phyloP scores from a whole-genome alignment of 2,888 invertebrate genomes.

The Blastobasis adustella region DNA sequence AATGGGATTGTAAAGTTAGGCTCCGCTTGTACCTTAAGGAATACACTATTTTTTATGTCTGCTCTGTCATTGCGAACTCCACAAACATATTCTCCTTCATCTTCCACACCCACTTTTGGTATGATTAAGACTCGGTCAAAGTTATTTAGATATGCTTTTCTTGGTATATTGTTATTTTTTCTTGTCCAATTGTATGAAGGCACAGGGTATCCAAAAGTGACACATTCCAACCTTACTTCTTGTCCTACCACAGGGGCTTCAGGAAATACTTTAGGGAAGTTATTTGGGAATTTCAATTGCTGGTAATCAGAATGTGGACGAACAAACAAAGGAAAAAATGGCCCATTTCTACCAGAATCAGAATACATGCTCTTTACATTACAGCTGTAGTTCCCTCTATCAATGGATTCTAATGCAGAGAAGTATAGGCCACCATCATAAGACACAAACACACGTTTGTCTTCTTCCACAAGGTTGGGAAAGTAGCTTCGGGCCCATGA shows the following conservation, averaged over 20 bases:
- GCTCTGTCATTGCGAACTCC: slow-evolving; percentile 87
- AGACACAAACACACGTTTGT: slow-evolving; percentile 94
- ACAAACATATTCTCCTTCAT: slow-evolving; percentile 95
- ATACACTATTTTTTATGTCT: slow-evolving; percentile 83
- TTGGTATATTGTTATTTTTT: slow-evolving; percentile 81
- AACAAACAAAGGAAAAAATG: slow-evolving; percentile 88
- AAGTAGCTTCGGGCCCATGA: slow-evolving; percentile 94
- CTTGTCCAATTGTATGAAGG: slow-evolving; percentile 96
- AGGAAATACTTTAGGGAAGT: slow-evolving; percentile 96
- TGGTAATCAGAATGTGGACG: slow-evolving; percentile 92
- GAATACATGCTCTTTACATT: slow-evolving; percentile 92
- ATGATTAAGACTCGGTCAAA: slow-evolving; percentile 91
- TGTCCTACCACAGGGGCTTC: slow-evolving; percentile 93
- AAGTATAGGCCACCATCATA: slow-evolving; percentile 96
- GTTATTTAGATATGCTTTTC: slow-evolving; percentile 81
- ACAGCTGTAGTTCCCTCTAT: slow-evolving; percentile 92
- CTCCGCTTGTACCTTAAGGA: slow-evolving; percentile 90
- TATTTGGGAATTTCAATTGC: slow-evolving; percentile 93
- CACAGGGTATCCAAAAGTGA: slow-evolving; percentile 96
- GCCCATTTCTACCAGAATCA: slow-evolving; percentile 91
- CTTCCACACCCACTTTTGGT: slow-evolving; percentile 90
- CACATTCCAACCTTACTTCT: slow-evolving; percentile 93
- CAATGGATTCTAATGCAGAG: slow-evolving; percentile 92
- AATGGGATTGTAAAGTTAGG: slow-evolving; percentile 94
- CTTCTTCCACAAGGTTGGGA: slow-evolving; percentile 94